Percentiles rank a stretch among this genome's conserved stretches.
Conservation (phyloP, 2,888 invertebrate species). For the Drosophila glabriapex region DNA sequence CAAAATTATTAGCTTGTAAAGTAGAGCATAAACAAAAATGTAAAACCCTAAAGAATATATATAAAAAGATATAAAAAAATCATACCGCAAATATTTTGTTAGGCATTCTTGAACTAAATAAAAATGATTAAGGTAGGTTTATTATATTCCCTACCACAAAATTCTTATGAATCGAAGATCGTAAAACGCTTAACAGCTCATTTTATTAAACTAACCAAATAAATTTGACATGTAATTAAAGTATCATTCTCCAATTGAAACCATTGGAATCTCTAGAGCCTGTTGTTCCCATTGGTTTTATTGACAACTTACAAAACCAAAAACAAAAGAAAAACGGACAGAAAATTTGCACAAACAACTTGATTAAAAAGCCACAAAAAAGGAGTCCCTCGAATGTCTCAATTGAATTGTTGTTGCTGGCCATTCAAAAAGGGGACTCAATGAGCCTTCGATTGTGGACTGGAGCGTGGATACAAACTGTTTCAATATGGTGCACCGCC, state of each 20-base stretch:
- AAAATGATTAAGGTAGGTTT: not conserved
- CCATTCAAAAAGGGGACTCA: conserved; percentile 53
- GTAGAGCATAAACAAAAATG: conserved; percentile 3
- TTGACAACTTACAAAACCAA: conserved; percentile 53
- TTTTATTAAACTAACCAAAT: not conserved
- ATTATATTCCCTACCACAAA: not conserved
- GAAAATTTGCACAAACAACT: conserved; percentile 68
- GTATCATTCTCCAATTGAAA: conserved; percentile 15
- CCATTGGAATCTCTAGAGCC: conserved; percentile 14
- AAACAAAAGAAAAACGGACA: conserved; percentile 31
- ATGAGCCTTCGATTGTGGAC: conserved; percentile 70
- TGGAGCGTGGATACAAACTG: conserved; percentile 50
- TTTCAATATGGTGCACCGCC: conserved; percentile 74
- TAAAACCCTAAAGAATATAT: conserved; percentile 1
- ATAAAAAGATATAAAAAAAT: not conserved
- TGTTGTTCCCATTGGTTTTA: conserved; percentile 36
- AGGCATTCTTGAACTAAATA: not conserved
- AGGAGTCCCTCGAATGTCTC: conserved; percentile 21
- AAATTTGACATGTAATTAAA: conserved; percentile 24
- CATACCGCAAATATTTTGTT: not conserved
- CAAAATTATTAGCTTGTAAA: conserved; percentile 30
- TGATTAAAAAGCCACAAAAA: conserved; percentile 80
- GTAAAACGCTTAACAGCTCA: not conserved
- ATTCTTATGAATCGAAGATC: not conserved
- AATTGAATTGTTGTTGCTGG: conserved; percentile 35